Conservation (phyloP, 2,888 invertebrate species). For the Hypsopygia costalis region DNA sequence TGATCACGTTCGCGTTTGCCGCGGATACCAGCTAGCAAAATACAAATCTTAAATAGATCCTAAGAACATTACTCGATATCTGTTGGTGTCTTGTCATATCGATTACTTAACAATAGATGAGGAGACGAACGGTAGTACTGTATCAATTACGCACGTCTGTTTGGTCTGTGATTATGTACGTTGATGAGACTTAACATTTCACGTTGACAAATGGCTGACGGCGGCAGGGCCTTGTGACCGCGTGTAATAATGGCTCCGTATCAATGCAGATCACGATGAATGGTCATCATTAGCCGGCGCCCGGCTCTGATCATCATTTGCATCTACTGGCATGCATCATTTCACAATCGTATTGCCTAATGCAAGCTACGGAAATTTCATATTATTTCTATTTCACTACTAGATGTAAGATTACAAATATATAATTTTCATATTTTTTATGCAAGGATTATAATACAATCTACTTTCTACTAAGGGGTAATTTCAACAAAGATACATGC, state of each 20-base stretch:
- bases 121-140: neutral
- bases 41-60: too few species aligned
- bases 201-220: constrained; percentile 34
- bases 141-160: constrained; percentile 21
- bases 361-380: neutral
- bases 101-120: too few species aligned
- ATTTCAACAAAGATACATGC: too few species aligned
- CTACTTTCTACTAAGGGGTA: too few species aligned
- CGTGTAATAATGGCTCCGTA: constrained; percentile 54
- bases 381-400: too few species aligned
- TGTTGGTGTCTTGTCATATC: too few species aligned
- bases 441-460: too few species aligned
- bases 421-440: too few species aligned
- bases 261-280: constrained; percentile 70
- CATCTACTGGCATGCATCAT: constrained; percentile 16
- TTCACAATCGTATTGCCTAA: constrained; percentile 6
- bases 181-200: constrained; percentile 33
- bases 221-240: constrained; percentile 36
- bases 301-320: constrained; percentile 54
- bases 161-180: constrained; percentile 27
- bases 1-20: too few species aligned
- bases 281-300: constrained; percentile 60
- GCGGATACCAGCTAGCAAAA: too few species aligned
- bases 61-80: too few species aligned
- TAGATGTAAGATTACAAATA: too few species aligned